A percentile compares a stretch with the other conserved stretches of the same genome.
Evolutionary conservation across 2,888 invertebrate genomes (phyloP).

Genomic region (Ferdinandea cuprea): DNA sequence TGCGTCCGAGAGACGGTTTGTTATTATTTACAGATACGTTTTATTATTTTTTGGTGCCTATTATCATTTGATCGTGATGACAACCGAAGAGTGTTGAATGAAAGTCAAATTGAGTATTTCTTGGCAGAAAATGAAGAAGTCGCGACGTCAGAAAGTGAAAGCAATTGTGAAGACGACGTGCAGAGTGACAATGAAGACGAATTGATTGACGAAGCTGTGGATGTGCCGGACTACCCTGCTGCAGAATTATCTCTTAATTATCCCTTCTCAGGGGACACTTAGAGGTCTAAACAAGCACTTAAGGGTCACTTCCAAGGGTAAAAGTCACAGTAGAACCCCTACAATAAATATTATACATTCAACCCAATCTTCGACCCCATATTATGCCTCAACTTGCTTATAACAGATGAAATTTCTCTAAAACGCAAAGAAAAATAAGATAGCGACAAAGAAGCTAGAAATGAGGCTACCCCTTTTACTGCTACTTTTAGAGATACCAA

Average conservation of each 20-base stretch:
- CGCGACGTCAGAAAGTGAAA: not conserved
- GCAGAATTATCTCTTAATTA: slow-evolving; percentile 3
- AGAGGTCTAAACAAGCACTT: slow-evolving; percentile 62
- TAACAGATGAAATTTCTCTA: slow-evolving; percentile 48
- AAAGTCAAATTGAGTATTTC: not conserved
- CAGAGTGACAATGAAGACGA: slow-evolving; percentile 2
- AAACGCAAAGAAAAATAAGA: slow-evolving; percentile 20
- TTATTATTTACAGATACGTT: slow-evolving; percentile 4
- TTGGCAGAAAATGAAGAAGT: not conserved
- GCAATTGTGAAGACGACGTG: slow-evolving; percentile 1
- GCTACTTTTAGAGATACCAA: slow-evolving; percentile 27
- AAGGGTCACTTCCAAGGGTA: slow-evolving; percentile 52
- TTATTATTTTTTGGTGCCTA: not conserved
- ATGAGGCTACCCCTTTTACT: slow-evolving; percentile 25
- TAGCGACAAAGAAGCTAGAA: slow-evolving; percentile 28
- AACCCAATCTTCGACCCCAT: slow-evolving; percentile 54
- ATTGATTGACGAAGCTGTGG: not conserved
- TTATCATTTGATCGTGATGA: not conserved
- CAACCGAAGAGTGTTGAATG: not conserved
- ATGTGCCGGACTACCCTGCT: not conserved
- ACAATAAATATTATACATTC: slow-evolving; percentile 62
- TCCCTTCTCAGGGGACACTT: slow-evolving; percentile 38
- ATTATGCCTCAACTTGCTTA: slow-evolving; percentile 38
- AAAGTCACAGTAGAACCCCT: slow-evolving; percentile 6
- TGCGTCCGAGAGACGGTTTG: not conserved